Evolutionary conservation across 2,113 vertebrate species (phyloP).

Genomic region (Hymenochirus boettgeri): DNA sequence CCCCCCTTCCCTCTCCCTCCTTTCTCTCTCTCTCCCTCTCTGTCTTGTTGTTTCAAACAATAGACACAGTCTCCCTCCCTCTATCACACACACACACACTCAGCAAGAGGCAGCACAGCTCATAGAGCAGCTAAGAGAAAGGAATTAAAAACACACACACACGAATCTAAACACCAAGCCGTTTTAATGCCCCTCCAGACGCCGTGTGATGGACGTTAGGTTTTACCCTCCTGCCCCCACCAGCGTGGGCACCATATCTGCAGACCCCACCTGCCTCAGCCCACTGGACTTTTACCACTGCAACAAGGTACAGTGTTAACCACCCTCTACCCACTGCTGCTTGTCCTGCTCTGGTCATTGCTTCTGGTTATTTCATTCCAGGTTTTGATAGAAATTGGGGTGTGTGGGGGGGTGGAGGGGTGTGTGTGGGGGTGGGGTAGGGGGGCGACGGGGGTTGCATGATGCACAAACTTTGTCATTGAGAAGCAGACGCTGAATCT

Average conservation of each 20-base stretch:
- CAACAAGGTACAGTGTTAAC: constrained; percentile 79
- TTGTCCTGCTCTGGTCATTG: background rate
- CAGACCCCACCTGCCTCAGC: constrained; percentile 82
- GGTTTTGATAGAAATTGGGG: no score
- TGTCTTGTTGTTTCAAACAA: constrained; percentile 47
- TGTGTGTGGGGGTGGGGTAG: background rate
- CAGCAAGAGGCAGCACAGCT: constrained; percentile 33
- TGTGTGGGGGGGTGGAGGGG: constrained; percentile 7
- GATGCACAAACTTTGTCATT: constrained; percentile 40
- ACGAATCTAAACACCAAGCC: constrained; percentile 9
- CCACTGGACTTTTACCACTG: constrained; percentile 94
- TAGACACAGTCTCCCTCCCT: constrained; percentile 41
- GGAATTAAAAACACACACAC: constrained; percentile 22
- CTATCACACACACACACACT: constrained; percentile 34
- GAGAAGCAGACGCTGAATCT: constrained; percentile 8
- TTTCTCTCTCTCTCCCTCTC: constrained; percentile 25
- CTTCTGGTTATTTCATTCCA: constrained; percentile 15
- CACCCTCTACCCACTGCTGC: constrained; percentile 12
- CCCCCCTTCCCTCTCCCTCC: constrained; percentile 19
- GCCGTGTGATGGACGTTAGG: constrained; percentile 85
- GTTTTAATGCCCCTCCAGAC: constrained; percentile 53
- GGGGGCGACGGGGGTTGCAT: background rate
- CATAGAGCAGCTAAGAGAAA: constrained; percentile 23
- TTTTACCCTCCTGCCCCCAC: constrained; percentile 91
- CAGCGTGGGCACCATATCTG: constrained; percentile 86